phyloP scores from a whole-genome alignment of 2,113 vertebrate species.

The Dermatemys mawii region DNA sequence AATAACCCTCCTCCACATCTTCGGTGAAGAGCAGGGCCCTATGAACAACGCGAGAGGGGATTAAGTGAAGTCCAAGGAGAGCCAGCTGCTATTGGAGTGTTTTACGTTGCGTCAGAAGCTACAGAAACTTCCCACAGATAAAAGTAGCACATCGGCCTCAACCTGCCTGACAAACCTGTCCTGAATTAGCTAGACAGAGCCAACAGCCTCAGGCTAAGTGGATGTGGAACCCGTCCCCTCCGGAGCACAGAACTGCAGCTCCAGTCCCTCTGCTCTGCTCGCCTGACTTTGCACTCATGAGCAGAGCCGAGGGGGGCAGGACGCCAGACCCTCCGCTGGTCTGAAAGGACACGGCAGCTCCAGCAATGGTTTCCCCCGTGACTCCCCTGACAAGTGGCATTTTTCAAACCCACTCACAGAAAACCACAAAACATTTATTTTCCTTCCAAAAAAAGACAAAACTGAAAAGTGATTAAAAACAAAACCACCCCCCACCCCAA shows the following conservation, averaged over 20 bases:
- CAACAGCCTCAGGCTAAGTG: rapidly evolving
- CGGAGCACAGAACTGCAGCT: rapidly evolving
- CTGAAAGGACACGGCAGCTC: background rate
- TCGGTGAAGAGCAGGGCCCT: background rate
- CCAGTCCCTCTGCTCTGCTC: background rate
- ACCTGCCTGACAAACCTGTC: background rate
- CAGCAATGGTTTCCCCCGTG: too few species aligned
- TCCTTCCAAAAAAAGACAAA: background rate
- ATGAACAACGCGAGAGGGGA: rapidly evolving
- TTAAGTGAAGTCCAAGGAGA: background rate
- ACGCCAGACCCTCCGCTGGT: background rate
- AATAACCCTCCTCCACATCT: background rate
- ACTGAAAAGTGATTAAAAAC: background rate
- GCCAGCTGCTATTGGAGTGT: rapidly evolving
- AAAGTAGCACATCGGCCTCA: background rate
- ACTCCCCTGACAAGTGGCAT: too few species aligned
- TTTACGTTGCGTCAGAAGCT: background rate
- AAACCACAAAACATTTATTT: background rate
- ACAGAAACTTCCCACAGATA: rapidly evolving
- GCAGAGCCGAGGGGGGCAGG: too few species aligned
- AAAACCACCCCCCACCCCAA: background rate
- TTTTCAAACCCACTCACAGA: background rate
- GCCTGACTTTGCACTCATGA: background rate
- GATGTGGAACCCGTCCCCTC: rapidly evolving
- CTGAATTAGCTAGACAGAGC: rapidly evolving